A percentile compares a stretch with the other conserved stretches of the same genome.
phyloP scores from a whole-genome alignment of 2,888 invertebrate genomes.

The Acronicta alni region DNA sequence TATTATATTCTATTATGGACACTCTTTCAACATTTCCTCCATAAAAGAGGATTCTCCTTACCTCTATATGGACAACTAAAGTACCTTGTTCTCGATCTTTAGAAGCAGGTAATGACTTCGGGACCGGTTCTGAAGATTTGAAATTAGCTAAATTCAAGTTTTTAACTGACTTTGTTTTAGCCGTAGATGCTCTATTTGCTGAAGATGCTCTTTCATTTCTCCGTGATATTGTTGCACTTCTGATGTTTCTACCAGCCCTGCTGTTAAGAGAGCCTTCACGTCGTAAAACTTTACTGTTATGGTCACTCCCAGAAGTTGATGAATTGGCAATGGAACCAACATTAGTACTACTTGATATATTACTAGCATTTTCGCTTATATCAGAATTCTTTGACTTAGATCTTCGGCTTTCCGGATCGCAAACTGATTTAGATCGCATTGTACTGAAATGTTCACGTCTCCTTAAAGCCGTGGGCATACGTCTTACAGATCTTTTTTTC shows the following conservation, averaged over 20 bases:
- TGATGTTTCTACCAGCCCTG: slow-evolving; percentile 79
- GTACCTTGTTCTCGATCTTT: slow-evolving; percentile 93
- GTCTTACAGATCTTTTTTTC: slow-evolving; percentile 75
- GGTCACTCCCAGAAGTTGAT: slow-evolving; percentile 85
- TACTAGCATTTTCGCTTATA: slow-evolving; percentile 82
- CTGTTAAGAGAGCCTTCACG: slow-evolving; percentile 81
- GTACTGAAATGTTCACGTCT: slow-evolving; percentile 81
- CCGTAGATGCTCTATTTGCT: slow-evolving; percentile 90
- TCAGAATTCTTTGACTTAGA: slow-evolving; percentile 75
- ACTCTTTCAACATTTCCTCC: no score
- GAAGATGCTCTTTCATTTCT: slow-evolving; percentile 84
- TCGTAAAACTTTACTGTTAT: slow-evolving; percentile 76
- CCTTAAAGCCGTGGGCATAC: slow-evolving; percentile 79
- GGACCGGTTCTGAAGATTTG: slow-evolving; percentile 86
- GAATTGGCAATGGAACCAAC: slow-evolving; percentile 82
- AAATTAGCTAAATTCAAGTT: slow-evolving; percentile 76
- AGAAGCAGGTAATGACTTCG: slow-evolving; percentile 82
- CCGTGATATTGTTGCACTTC: slow-evolving; percentile 85
- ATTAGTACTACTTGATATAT: slow-evolving; percentile 82
- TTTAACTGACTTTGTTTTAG: slow-evolving; percentile 89
- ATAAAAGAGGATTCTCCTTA: no score
- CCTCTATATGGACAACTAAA: not conserved
- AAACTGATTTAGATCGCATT: slow-evolving; percentile 85
- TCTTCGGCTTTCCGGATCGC: slow-evolving; percentile 83
- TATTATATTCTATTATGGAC: no score